These are phyloP conservation scores for Diploscapter pachys DNA, from an alignment of 1,140 invertebrate species.

Conservation along the genomic window DNA sequence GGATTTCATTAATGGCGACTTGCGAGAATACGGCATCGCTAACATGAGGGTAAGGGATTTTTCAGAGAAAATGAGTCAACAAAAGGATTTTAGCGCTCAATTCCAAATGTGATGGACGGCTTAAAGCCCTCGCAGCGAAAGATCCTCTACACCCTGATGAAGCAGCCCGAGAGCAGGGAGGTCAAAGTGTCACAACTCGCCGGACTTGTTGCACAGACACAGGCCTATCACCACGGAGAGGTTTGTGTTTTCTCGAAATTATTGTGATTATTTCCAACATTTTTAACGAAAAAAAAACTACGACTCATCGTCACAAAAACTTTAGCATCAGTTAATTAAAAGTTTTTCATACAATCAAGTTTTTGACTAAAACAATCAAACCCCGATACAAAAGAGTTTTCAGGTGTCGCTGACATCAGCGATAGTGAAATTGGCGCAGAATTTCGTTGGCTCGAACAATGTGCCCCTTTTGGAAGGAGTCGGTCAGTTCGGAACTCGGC, in stretches of 20 bases:
- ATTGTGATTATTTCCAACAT: too few relatives aligned
- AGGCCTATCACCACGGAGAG: slow-evolving; percentile 96
- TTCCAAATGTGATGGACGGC: slow-evolving; percentile 87
- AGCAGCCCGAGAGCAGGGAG: slow-evolving; percentile 87
- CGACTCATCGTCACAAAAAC: too few relatives aligned
- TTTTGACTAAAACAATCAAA: too few relatives aligned
- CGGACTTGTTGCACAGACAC: slow-evolving; percentile 89
- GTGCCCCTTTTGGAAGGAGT: slow-evolving; percentile 84
- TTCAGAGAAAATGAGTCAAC: too few relatives aligned
- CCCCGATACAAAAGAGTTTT: too few relatives aligned
- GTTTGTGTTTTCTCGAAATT: slow-evolving; percentile 25
- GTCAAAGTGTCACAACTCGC: slow-evolving; percentile 94
- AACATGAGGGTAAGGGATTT: too few relatives aligned
- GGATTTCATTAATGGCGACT: too few relatives aligned
- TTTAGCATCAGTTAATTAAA: too few relatives aligned
- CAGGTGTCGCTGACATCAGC: slow-evolving; percentile 79
- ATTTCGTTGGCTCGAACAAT: slow-evolving; percentile 94
- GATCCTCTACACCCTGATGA: slow-evolving; percentile 85
- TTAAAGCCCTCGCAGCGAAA: slow-evolving; percentile 95
- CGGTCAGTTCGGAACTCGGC: slow-evolving; percentile 70
- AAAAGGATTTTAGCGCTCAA: slow-evolving; percentile 71
- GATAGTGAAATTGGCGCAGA: slow-evolving; percentile 93
- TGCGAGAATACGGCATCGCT: too few relatives aligned
- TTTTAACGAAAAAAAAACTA: too few relatives aligned
- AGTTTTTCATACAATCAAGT: too few relatives aligned